Evolutionary conservation across 2,797 vertebrate genomes (phyloP).

Genomic region (Geotrypetes seraphini): DNA sequence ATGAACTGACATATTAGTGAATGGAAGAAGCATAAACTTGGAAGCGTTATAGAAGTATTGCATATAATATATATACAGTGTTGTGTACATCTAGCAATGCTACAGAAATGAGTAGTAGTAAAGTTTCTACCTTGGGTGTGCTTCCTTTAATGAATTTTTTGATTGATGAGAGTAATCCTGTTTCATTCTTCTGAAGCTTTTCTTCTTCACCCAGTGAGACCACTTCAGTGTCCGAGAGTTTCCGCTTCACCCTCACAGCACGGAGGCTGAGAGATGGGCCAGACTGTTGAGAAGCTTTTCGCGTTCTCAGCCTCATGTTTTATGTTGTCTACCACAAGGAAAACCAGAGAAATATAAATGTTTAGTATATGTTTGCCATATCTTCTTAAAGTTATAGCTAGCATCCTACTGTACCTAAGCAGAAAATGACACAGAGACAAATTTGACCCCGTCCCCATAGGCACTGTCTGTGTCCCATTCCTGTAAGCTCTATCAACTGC

Average conservation of each 20-base stretch:
- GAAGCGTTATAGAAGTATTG: no score
- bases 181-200: constrained; percentile 82
- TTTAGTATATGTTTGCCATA: not conserved
- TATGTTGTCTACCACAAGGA: constrained; percentile 64
- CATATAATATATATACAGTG: no score
- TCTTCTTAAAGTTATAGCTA: no score
- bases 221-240: constrained; percentile 81
- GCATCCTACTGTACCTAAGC: no score
- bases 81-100: no score
- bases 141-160: constrained; percentile 94
- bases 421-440: no score
- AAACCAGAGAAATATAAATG: not conserved
- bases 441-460: no score
- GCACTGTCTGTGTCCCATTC: no score
- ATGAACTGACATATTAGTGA: no score
- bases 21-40: no score
- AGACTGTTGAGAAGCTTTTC: constrained; percentile 90
- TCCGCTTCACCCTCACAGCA: constrained; percentile 78
- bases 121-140: constrained; percentile 85
- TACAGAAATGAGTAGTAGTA: no score
- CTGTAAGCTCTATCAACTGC: no score
- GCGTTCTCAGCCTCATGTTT: constrained; percentile 98
- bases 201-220: constrained; percentile 65
- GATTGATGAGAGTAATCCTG: constrained; percentile 84
- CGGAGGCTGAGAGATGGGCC: constrained; percentile 65